phyloP scores from a whole-genome alignment of 1,140 invertebrate genomes.

The Chironomus striatipennis region DNA sequence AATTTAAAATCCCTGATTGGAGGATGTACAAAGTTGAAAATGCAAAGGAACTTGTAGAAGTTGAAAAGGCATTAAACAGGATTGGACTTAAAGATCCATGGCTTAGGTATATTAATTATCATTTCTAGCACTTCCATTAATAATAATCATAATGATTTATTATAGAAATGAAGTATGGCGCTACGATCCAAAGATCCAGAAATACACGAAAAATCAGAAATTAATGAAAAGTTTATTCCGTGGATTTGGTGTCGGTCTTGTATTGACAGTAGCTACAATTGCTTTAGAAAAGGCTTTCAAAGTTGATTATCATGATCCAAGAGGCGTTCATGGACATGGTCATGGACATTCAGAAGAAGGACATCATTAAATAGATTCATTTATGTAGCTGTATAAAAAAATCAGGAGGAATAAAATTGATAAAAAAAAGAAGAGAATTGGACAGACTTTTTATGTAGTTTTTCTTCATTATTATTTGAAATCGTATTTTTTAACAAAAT shows the following conservation, averaged over 20 bases:
- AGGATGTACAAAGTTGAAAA: constrained; percentile 65
- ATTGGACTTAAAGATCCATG: constrained; percentile 70
- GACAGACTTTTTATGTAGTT: too few species aligned
- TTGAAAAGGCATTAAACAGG: constrained; percentile 50
- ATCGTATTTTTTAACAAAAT: constrained; percentile 4
- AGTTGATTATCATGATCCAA: constrained; percentile 41
- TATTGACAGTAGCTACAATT: constrained; percentile 50
- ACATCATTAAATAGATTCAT: not conserved
- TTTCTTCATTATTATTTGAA: too few species aligned
- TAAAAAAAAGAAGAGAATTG: too few species aligned
- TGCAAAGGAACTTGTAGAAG: constrained; percentile 48
- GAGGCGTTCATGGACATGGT: constrained; percentile 37
- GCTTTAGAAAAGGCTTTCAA: constrained; percentile 44
- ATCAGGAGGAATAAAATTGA: too few species aligned
- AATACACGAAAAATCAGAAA: constrained; percentile 38
- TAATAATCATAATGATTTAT: constrained; percentile 19
- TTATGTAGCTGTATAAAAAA: too few species aligned
- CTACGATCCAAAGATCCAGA: constrained; percentile 42
- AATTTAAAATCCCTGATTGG: constrained; percentile 54
- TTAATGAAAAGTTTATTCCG: constrained; percentile 40
- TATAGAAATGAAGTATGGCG: constrained; percentile 67
- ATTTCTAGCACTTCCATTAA: not conserved
- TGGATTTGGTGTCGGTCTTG: constrained; percentile 54
- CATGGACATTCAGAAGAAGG: constrained; percentile 34
- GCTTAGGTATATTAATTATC: constrained; percentile 47